Evolutionary conservation across 1,140 invertebrate species (phyloP).

Genomic region (Geopemphigus sp.): DNA sequence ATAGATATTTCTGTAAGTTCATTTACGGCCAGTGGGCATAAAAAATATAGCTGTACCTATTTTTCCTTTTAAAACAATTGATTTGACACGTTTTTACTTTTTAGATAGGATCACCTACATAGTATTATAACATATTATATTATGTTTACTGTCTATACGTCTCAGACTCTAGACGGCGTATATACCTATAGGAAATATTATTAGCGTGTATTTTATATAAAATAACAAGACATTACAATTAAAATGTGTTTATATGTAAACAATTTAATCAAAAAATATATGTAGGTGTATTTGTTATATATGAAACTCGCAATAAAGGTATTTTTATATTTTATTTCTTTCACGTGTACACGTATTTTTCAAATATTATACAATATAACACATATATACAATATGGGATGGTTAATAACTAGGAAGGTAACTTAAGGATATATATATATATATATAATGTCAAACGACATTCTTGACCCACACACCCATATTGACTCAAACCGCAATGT

Average conservation of each 20-base stretch:
- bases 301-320: conserved; percentile 18
- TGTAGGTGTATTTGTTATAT: background rate
- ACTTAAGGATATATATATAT: too few species aligned
- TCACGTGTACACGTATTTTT: background rate
- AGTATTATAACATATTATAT: background rate
- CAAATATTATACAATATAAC: background rate
- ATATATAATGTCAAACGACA: background rate
- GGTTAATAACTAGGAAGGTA: background rate
- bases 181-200: too few species aligned
- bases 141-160: conserved; percentile 38
- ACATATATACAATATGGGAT: too few species aligned
- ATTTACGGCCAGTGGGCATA: background rate
- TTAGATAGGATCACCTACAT: conserved; percentile 30
- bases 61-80: conserved; percentile 43
- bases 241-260: background rate
- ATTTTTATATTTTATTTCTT: conserved; percentile 1
- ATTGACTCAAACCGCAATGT: background rate
- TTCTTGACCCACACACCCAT: conserved; percentile 15
- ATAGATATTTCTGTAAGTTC: background rate
- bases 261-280: conserved; percentile 2
- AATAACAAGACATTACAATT: conserved; percentile 34
- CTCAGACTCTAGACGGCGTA: conserved; percentile 13
- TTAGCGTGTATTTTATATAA: too few species aligned
- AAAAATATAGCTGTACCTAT: conserved; percentile 3
- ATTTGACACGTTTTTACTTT: conserved; percentile 48